A percentile compares a stretch with the other conserved stretches of the same genome.
Conservation (phyloP, 2,888 invertebrate species). For the Drosophila gaucha region DNA sequence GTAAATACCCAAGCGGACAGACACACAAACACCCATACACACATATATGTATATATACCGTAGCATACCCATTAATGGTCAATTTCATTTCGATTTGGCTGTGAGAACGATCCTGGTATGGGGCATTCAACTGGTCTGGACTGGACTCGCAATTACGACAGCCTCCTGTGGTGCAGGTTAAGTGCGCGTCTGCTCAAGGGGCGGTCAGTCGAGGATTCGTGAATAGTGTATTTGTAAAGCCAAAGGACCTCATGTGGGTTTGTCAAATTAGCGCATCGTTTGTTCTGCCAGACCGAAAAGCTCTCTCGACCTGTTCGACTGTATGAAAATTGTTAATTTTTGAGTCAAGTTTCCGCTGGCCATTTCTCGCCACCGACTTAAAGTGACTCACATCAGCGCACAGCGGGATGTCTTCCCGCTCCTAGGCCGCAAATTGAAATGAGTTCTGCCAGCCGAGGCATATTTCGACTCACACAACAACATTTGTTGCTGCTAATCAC, state of each 20-base stretch:
- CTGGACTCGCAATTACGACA: constrained; percentile 71
- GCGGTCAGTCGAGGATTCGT: constrained; percentile 5
- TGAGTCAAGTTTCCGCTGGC: constrained; percentile 47
- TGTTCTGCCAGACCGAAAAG: constrained; percentile 44
- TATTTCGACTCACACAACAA: constrained; percentile 9
- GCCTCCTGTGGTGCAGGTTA: constrained; percentile 74
- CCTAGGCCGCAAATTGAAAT: constrained; percentile 49
- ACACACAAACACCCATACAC: constrained; percentile 3
- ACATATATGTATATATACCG: constrained; percentile 19
- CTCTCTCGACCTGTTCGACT: background rate
- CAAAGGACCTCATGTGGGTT: constrained; percentile 78
- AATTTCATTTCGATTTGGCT: constrained; percentile 80
- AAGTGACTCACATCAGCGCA: constrained; percentile 47
- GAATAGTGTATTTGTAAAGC: constrained; percentile 29
- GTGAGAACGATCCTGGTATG: constrained; percentile 35
- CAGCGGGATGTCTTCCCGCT: constrained; percentile 14
- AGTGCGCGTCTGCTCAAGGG: constrained; percentile 49
- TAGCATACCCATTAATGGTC: constrained; percentile 77
- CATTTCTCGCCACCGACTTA: constrained; percentile 50
- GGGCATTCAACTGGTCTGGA: constrained; percentile 46
- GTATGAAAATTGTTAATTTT: constrained; percentile 67
- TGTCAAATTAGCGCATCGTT: constrained; percentile 81
- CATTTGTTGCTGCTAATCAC: constrained; percentile 39
- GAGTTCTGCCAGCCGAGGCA: constrained; percentile 37
- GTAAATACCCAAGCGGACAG: constrained; percentile 6